Conservation (phyloP, 2,113 vertebrate genomes). For the Onychostoma macrolepis region DNA sequence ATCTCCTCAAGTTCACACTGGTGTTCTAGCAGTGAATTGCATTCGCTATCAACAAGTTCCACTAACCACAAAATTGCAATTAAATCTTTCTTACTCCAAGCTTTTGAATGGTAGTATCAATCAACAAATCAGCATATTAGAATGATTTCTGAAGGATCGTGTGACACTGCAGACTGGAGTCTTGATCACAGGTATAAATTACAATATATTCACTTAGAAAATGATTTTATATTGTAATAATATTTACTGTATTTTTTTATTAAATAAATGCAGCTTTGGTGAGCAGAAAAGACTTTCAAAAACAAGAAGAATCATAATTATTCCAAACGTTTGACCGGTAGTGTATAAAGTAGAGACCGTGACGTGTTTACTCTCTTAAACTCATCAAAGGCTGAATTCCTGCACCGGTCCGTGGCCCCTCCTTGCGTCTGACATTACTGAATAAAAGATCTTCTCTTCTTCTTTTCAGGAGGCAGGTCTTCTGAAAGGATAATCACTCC, state of each 20-base stretch:
- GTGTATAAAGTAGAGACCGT: neutral
- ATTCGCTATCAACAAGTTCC: neutral
- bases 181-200: neutral
- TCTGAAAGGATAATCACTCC: constrained; percentile 72
- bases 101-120: neutral
- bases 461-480: constrained; percentile 60
- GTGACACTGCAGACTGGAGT: neutral
- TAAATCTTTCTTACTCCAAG: neutral
- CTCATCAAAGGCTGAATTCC: constrained; percentile 13
- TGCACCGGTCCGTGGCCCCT: constrained; percentile 18
- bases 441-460: constrained; percentile 74
- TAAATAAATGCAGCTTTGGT: neutral
- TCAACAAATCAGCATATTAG: neutral
- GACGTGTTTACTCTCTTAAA: neutral
- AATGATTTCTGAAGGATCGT: neutral
- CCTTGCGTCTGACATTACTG: constrained; percentile 74
- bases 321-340: neutral
- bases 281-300: neutral
- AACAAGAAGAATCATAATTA: neutral
- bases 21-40: neutral
- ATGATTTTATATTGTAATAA: neutral
- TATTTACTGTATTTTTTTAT: neutral
- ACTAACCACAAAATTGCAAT: neutral
- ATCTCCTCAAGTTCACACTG: neutral
- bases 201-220: neutral